These are phyloP conservation scores for Drosophila meridionalis DNA, from an alignment of 2,888 invertebrate species.

Conservation along the genomic window DNA sequence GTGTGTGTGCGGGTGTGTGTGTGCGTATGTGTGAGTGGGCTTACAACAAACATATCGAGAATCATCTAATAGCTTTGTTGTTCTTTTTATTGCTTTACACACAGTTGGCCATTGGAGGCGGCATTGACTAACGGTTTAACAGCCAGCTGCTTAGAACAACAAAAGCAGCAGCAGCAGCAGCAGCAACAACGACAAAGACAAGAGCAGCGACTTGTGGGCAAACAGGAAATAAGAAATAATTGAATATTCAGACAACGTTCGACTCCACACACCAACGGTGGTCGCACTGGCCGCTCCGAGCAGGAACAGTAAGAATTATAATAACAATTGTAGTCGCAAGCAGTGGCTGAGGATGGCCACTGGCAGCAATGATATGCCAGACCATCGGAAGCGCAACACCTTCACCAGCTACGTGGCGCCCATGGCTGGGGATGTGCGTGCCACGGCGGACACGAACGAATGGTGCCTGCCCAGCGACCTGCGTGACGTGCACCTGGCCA, in stretches of 20 bases:
- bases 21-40: slow-evolving; percentile 3
- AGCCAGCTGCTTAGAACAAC: slow-evolving; percentile 29
- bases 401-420: slow-evolving; percentile 83
- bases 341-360: slow-evolving; percentile 55
- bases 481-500: slow-evolving; percentile 78
- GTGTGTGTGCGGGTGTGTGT: slow-evolving; percentile 5
- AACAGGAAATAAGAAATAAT: slow-evolving; percentile 71
- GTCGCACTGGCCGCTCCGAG: slow-evolving; percentile 7
- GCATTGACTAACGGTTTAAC: slow-evolving; percentile 28
- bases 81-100: slow-evolving; percentile 24
- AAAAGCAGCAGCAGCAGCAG: slow-evolving; percentile 6
- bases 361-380: slow-evolving; percentile 65
- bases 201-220: slow-evolving; percentile 13
- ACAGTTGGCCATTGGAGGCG: slow-evolving; percentile 46
- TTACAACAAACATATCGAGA: slow-evolving; percentile 1
- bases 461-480: slow-evolving; percentile 80
- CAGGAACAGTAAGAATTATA: slow-evolving; percentile 5
- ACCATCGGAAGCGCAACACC: slow-evolving; percentile 79
- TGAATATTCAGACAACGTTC: slow-evolving; percentile 67
- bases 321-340: slow-evolving; percentile 8
- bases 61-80: slow-evolving; percentile 22
- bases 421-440: slow-evolving; percentile 71
- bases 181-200: slow-evolving; percentile 6
- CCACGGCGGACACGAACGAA: slow-evolving; percentile 71
- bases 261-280: slow-evolving; percentile 17